Percentiles rank a stretch among this genome's conserved stretches.
Evolutionary conservation across 2,113 vertebrate species (phyloP).

Genomic region (Chloropsis cyanopogon): DNA sequence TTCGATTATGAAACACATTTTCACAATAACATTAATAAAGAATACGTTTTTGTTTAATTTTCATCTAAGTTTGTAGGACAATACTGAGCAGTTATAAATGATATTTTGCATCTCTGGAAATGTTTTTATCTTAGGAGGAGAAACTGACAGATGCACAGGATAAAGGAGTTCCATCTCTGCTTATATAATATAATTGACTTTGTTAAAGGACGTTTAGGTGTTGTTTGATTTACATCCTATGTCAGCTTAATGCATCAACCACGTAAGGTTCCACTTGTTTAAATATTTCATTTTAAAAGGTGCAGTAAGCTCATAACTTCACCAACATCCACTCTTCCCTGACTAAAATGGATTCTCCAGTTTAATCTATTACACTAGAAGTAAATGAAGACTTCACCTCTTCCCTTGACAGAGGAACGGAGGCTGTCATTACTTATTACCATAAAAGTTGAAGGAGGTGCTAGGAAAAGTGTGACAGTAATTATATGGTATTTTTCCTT

Average conservation of each 20-base stretch:
- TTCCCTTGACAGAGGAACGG: constrained; percentile 2
- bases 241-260: constrained; percentile 60
- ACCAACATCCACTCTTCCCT: constrained; percentile 29
- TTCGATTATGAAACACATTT: not conserved
- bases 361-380: constrained; percentile 4
- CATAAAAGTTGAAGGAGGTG: not conserved
- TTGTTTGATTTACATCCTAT: constrained; percentile 60
- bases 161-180: constrained; percentile 29
- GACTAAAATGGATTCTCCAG: constrained; percentile 45
- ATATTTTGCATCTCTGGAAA: constrained; percentile 24
- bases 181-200: constrained; percentile 71
- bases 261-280: constrained; percentile 50
- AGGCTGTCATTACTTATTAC: constrained; percentile 3
- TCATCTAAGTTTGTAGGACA: constrained; percentile 45
- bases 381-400: constrained; percentile 31
- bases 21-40: constrained; percentile 43
- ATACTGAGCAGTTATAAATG: constrained; percentile 47
- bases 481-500: not conserved
- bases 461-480: not conserved
- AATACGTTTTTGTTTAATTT: constrained; percentile 43
- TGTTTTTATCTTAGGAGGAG: constrained; percentile 16
- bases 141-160: constrained; percentile 6
- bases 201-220: constrained; percentile 70
- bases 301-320: constrained; percentile 46
- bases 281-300: constrained; percentile 72